Evolutionary conservation across 2,888 invertebrate genomes (phyloP).

Genomic region (Cybosia mesomella): DNA sequence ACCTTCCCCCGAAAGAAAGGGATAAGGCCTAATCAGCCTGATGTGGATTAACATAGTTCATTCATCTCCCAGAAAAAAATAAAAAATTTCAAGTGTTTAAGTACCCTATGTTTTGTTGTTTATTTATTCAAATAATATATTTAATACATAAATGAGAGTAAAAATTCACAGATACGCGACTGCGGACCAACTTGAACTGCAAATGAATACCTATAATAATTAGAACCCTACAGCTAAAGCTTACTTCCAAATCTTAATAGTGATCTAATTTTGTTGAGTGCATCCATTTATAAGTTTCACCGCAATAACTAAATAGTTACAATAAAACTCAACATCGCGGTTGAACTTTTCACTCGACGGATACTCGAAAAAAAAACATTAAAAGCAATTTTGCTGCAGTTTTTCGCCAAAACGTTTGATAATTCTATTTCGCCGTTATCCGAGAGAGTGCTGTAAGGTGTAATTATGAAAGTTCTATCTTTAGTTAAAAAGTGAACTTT

Average conservation of each 20-base stretch:
- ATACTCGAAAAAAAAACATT: slow-evolving; percentile 60
- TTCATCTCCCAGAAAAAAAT: too few relatives aligned
- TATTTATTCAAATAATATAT: too few relatives aligned
- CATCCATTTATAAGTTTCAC: background rate
- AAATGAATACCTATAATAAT: too few relatives aligned
- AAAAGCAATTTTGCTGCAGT: slow-evolving; percentile 68
- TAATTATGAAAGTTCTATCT: slow-evolving; percentile 55
- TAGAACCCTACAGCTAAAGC: too few relatives aligned
- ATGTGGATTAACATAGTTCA: too few relatives aligned
- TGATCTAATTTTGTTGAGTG: slow-evolving; percentile 11
- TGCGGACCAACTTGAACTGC: too few relatives aligned
- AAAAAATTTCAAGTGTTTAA: too few relatives aligned
- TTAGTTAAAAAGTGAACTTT: slow-evolving; percentile 35
- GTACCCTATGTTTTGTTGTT: too few relatives aligned
- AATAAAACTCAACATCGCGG: slow-evolving; percentile 58
- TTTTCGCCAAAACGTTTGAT: slow-evolving; percentile 67
- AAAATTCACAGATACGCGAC: too few relatives aligned
- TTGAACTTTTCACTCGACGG: slow-evolving; percentile 57
- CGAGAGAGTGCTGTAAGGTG: slow-evolving; percentile 59
- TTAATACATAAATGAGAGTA: too few relatives aligned
- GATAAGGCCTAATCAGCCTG: too few relatives aligned
- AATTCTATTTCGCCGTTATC: slow-evolving; percentile 68
- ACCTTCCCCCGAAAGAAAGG: too few relatives aligned
- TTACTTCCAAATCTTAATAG: slow-evolving; percentile 17
- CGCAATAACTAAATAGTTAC: slow-evolving; percentile 20